Base-by-base conservation (phyloP, 1,140 invertebrate genomes). In the Catajapyx aquilonaris region DNA sequence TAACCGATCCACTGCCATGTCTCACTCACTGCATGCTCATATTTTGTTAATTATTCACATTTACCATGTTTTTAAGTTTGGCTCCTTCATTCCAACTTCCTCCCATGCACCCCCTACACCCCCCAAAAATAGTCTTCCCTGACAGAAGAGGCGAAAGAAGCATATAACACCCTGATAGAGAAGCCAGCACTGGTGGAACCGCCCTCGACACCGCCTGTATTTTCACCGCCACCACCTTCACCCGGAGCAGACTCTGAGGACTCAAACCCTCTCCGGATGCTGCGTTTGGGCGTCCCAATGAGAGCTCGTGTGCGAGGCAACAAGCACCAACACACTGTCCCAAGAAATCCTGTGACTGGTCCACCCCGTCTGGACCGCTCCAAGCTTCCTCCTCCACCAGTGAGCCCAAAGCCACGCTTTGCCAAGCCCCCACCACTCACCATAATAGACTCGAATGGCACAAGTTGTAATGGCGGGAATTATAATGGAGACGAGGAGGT, bases 101-200 rank as follows among this genome's bases (percentile, higher is more conserved):
- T 28, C 35, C 41, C 42, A 42, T 41, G 44, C 30, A 34, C 44
- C 44, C 41, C 33, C 41, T 20, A 32, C 36, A 41, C 42, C 28
- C 11, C 34, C 37, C 32, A 2, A n/a, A 20, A 48, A 52, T 42
- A 54, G 59, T 48, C 52, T 37, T 62, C 57, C 22, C 59, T 69
- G 42, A 60, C 64, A 30, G 64, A 68, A 38, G 64, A 66, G 44
- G 63, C 84, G 21, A 84, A 86, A 50, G 74, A 83, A 51, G 88
- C 85, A 0, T 95, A 94, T 62, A 81, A 84, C 51, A 77, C 76
- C 45, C 60, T 95, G 21, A 83, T 95, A 25, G 85, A 90, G 46
- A 74, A 70, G 33, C 70, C 70, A 4, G 47, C 48, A n/a, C 42
- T 56, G 20, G 56, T 59, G 52, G 43, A 25, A 38, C 60, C 15